Conservation (phyloP, 2,113 vertebrate genomes). For the Xenopus tropicalis region UCB_Xtro_10.0 CM004449.2:100874001-100874500, state of each 20-base stretch:
- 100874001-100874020: no score
- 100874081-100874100: constrained; percentile 23
- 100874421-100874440: no score
- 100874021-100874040: no score
- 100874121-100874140: constrained; percentile 39
- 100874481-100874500: no score
- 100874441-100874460: no score
- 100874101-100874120: constrained; percentile 6
- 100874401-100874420: no score
- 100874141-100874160: constrained; percentile 37
- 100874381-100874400: no score
- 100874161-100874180: constrained; percentile 27
- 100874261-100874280: constrained; percentile 14
- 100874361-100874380: no score
- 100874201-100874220: constrained; percentile 13
- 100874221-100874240: constrained; percentile 15
- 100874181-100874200: constrained; percentile 28
- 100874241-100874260: constrained; percentile 17
- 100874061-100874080: constrained; percentile 46
- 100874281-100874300: not conserved
- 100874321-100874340: no score
- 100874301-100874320: no score
- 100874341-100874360: no score
- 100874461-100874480: no score
- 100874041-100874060: not conserved